These are phyloP conservation scores for Plecotus auritus DNA, from an alignment of 2,113 vertebrate genomes.

Conservation along the genomic window DNA sequence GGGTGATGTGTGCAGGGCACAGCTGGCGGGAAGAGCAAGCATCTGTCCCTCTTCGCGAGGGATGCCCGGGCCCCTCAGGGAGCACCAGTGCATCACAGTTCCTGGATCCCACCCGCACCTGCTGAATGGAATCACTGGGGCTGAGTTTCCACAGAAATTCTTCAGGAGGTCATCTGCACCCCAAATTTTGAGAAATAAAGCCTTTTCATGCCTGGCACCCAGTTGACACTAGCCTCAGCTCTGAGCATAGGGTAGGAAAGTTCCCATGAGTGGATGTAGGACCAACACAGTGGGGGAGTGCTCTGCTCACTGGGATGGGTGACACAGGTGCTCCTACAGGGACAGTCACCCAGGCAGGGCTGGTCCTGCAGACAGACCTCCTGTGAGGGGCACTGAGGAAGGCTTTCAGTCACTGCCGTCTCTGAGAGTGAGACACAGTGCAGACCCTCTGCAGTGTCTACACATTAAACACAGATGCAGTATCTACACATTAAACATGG, in stretches of 20 bases:
- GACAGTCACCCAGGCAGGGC: accelerated
- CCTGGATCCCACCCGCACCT: background rate
- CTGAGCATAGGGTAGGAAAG: background rate
- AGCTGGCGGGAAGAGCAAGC: too few species aligned
- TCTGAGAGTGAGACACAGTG: background rate
- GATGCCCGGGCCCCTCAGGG: accelerated
- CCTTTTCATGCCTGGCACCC: accelerated
- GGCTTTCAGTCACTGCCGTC: background rate
- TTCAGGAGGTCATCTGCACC: too few species aligned
- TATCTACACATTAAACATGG: too few species aligned
- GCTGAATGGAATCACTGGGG: accelerated
- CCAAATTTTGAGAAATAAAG: background rate
- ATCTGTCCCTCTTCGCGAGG: accelerated
- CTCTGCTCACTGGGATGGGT: accelerated
- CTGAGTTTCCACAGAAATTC: background rate
- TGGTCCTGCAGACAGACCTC: too few species aligned
- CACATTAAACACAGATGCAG: too few species aligned
- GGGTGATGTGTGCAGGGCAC: accelerated
- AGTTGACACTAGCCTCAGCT: background rate
- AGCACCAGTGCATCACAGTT: background rate
- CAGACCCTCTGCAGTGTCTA: background rate
- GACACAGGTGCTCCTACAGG: too few species aligned
- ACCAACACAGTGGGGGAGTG: background rate
- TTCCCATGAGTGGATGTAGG: accelerated
- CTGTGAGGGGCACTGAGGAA: background rate